Evolutionary conservation across 2,888 invertebrate genomes (phyloP), one percentile per base, ranked within the genome.

Genomic region (Spodoptera exigua): DNA sequence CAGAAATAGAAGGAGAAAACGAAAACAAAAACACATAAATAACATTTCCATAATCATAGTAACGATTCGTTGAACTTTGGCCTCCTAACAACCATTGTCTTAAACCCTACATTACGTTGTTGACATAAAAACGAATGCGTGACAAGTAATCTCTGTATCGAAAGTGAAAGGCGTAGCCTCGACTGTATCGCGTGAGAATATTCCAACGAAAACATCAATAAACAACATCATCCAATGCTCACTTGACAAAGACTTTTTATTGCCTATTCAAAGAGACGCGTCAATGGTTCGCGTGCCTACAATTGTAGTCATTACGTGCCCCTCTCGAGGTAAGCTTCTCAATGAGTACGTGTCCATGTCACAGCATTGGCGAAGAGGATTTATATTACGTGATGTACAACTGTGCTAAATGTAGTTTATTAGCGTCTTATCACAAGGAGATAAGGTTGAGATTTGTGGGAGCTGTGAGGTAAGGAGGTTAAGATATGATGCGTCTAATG

Each of bases 131-230:
- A 76, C 68, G 47, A 47, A 62, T 75, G 70, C 78, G 64, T 69
- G 78, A 71, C 70, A 78, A 63, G 74, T 65, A 77, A 75, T 74
- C 70, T 65, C 48, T 74, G 81, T 64, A 83, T 81, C 72, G 82
- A 83, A 85, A 87, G 87, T 84, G 86, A 87, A 87, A 87, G 86
- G 87, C 74, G 63, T 78, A 81, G 72, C 85, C 86, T 86, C 82
- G 79, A 74, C 58, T 35, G 67, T 55, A 72, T 75, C 71, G 74
- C 75, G 79, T 80, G 80, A 71, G 82, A 81, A 80, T 76, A 73
- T 73, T 76, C 69, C 60, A 54, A 45, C 55, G 27, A 52, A 32
- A 39, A 43, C n/a, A 51, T 51, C 54, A 10, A 17, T 5, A 56
- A 60, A 66, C 27, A 70, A 61, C 62, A 45, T 37, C 56, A 61